Conservation (phyloP, 2,888 invertebrate species). For the Drosophila mulleri region DNA sequence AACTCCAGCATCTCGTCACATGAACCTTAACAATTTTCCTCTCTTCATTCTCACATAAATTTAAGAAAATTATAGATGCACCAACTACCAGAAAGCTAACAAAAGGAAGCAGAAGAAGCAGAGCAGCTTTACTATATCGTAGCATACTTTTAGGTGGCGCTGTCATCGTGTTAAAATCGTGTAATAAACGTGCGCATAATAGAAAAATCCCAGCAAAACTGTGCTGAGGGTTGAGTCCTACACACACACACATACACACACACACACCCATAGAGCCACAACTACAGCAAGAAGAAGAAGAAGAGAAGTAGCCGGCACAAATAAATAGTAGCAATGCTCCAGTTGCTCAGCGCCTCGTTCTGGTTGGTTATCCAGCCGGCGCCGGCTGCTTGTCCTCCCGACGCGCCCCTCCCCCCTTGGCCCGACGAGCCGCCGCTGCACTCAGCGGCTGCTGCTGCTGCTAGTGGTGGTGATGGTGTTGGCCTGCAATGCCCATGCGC, state of each 20-base stretch:
- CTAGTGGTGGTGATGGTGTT: slow-evolving; percentile 56
- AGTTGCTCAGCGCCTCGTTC: slow-evolving; percentile 72
- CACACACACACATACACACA: slow-evolving; percentile 32
- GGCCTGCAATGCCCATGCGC: slow-evolving; percentile 78
- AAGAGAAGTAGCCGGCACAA: slow-evolving; percentile 53
- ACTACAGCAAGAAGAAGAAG: slow-evolving; percentile 7
- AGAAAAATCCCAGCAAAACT: slow-evolving; percentile 62
- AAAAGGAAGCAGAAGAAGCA: slow-evolving; percentile 12
- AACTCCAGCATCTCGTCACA: neutral
- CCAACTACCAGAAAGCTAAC: slow-evolving; percentile 10
- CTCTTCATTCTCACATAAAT: neutral
- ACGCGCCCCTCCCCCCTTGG: neutral
- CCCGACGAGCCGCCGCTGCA: slow-evolving; percentile 13
- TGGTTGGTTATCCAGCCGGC: slow-evolving; percentile 71
- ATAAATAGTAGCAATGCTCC: slow-evolving; percentile 77
- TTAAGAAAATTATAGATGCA: neutral
- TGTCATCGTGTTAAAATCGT: slow-evolving; percentile 63
- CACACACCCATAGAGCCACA: neutral
- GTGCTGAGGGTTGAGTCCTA: slow-evolving; percentile 24
- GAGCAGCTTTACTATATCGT: slow-evolving; percentile 39
- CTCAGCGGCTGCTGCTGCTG: slow-evolving; percentile 11
- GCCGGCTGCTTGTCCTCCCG: slow-evolving; percentile 41
- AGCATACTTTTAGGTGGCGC: slow-evolving; percentile 62
- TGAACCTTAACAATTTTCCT: neutral
- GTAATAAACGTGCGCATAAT: slow-evolving; percentile 81